Evolutionary conservation across 2,888 invertebrate species (phyloP).

Genomic region (Taenaris catops): DNA sequence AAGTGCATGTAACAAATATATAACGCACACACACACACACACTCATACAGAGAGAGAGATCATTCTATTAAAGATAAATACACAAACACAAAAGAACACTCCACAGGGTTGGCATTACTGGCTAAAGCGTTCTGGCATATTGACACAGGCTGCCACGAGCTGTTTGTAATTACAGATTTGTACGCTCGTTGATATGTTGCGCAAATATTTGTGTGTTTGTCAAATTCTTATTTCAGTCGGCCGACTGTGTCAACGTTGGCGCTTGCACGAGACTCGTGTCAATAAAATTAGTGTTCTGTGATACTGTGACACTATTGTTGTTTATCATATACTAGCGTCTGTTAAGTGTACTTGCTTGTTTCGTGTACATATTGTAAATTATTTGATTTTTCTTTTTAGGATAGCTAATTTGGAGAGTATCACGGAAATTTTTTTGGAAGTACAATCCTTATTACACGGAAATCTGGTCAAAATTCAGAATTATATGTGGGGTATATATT

Average conservation of each 20-base stretch:
- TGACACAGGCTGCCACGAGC: constrained; percentile 38
- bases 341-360: no score
- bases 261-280: constrained; percentile 1
- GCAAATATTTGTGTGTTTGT: constrained; percentile 45
- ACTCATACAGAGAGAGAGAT: no score
- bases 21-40: background rate
- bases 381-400: constrained; percentile 3
- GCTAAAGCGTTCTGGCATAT: constrained; percentile 30
- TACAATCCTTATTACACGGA: no score
- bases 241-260: constrained; percentile 20
- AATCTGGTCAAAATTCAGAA: no score
- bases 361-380: no score
- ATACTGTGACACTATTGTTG: background rate
- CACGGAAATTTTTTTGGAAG: no score
- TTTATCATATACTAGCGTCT: no score
- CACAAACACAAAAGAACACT: background rate
- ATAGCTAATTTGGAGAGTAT: no score
- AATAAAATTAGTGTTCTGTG: constrained; percentile 11
- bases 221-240: constrained; percentile 28
- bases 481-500: no score
- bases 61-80: constrained; percentile 38
- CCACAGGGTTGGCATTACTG: constrained; percentile 1
- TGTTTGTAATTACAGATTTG: constrained; percentile 47
- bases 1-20: background rate
- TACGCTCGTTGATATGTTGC: constrained; percentile 43